Percentiles rank a stretch among this genome's conserved stretches.
Evolutionary conservation across 1,140 invertebrate species (phyloP).

Genomic region (Brachionus rubens): DNA sequence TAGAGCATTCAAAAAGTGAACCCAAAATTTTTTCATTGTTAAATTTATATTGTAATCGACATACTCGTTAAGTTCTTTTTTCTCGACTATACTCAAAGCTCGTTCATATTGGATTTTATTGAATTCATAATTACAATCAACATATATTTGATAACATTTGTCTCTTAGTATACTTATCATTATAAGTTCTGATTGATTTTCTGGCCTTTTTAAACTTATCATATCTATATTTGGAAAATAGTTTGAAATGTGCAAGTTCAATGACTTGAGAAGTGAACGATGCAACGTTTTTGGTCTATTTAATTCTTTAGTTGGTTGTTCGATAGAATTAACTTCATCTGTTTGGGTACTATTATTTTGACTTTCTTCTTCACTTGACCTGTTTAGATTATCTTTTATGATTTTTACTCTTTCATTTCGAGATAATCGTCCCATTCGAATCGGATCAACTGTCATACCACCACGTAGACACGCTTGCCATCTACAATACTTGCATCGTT

Average conservation of each 20-base stretch:
- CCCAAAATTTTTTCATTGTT: neutral
- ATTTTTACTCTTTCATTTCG: neutral
- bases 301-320: neutral
- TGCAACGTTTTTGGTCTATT: neutral
- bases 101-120: slow-evolving; percentile 10
- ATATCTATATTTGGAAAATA: slow-evolving; percentile 16
- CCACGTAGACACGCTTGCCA: slow-evolving; percentile 58
- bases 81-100: neutral
- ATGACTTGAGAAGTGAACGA: neutral
- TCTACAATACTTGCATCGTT: slow-evolving; percentile 59
- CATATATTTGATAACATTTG: slow-evolving; percentile 6
- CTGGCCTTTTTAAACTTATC: neutral
- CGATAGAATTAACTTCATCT: no score
- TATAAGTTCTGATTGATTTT: slow-evolving; percentile 13
- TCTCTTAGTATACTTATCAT: neutral
- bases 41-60: neutral
- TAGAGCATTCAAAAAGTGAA: neutral
- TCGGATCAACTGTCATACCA: slow-evolving; percentile 16
- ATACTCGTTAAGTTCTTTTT: neutral
- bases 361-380: neutral
- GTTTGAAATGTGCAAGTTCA: neutral
- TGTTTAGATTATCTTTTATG: neutral
- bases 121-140: slow-evolving; percentile 20
- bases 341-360: no score
- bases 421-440: slow-evolving; percentile 28